Evolutionary conservation across 1,140 invertebrate genomes (phyloP), one percentile per base, ranked within the genome.

Genomic region (Theocolax elegans): DNA sequence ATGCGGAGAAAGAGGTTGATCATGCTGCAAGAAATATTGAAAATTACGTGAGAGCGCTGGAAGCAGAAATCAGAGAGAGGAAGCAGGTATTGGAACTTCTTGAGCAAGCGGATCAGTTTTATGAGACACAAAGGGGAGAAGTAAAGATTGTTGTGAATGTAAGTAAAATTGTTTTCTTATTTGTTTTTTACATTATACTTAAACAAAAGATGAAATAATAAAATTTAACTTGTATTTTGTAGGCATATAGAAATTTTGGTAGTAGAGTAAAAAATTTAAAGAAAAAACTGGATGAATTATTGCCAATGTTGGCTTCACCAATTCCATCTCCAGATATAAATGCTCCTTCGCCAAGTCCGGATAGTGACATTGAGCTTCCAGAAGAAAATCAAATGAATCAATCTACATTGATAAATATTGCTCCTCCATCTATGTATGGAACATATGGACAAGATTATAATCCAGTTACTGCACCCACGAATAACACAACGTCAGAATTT

Each of bases 231-330:
- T 35, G 4, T 35, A 35, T 10, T 72, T 76, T 42, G 38, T 75
- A 96, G 94, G 95, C 96, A 8, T 98, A 97, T 79, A 94, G 93
- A 85, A 96, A 94, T 79, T 97, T 97, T 88, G 94, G 93, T 2
- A 90, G 90, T 42, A 88, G 94, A 74, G 94, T 97, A 0, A 93
- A 95, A 79, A 90, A 90, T 62, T 87, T 97, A 21, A 93, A 96
- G 80, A 91, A 92, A 46, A 95, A 94, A 80, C 80, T 97, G 42
- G 93, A 94, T 74, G 94, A 97, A 73, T 81, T 94, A 27, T 79
- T 95, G 56, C 87, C 89, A 1, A 90, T 88, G 64, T 85, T 90
- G 12, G 80, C 85, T 35, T 88, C 87, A 69, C 91, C 91, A 2
- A 88, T 92, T 75, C 92, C 92, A 27, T 93, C 92, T 1, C 93